Evolutionary conservation across 2,113 vertebrate genomes (phyloP).

Genomic region (Scartelaos histophorus): DNA sequence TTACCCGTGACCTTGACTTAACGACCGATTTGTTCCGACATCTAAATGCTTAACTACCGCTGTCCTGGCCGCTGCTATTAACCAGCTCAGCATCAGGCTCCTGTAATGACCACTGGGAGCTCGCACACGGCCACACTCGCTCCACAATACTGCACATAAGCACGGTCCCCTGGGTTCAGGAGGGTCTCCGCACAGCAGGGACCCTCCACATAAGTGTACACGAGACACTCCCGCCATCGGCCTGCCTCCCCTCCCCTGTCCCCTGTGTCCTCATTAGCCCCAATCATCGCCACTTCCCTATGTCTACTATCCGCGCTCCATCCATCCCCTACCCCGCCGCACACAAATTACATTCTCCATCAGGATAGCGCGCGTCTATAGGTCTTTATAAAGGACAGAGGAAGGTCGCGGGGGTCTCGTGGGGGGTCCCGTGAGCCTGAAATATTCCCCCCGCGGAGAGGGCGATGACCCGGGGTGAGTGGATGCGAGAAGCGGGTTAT

Average conservation of each 20-base stretch:
- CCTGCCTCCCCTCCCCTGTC: conserved; percentile 42
- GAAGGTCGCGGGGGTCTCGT: conserved; percentile 62
- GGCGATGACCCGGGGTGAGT: conserved; percentile 30
- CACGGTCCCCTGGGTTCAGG: conserved; percentile 37
- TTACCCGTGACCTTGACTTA: conserved; percentile 56
- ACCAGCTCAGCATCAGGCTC: conserved; percentile 62
- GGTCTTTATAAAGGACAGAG: conserved; percentile 58
- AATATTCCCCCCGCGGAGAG: conserved; percentile 49
- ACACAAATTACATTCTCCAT: conserved; percentile 64
- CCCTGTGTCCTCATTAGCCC: conserved; percentile 78
- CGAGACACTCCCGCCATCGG: conserved; percentile 42
- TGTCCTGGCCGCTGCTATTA: conserved; percentile 38
- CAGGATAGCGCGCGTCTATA: conserved; percentile 37
- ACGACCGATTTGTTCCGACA: conserved; percentile 44
- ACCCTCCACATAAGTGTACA: conserved; percentile 42
- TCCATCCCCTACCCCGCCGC: conserved; percentile 55
- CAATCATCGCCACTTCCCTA: conserved; percentile 71
- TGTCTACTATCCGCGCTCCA: conserved; percentile 51
- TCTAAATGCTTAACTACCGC: conserved; percentile 62
- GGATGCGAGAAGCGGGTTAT: conserved; percentile 43
- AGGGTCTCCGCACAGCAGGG: conserved; percentile 51
- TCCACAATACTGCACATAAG: conserved; percentile 36
- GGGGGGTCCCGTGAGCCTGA: conserved; percentile 38
- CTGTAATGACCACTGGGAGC: conserved; percentile 65
- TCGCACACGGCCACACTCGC: conserved; percentile 28